phyloP scores from a whole-genome alignment of 2,888 invertebrate species.

The Melanotus villosus region DNA sequence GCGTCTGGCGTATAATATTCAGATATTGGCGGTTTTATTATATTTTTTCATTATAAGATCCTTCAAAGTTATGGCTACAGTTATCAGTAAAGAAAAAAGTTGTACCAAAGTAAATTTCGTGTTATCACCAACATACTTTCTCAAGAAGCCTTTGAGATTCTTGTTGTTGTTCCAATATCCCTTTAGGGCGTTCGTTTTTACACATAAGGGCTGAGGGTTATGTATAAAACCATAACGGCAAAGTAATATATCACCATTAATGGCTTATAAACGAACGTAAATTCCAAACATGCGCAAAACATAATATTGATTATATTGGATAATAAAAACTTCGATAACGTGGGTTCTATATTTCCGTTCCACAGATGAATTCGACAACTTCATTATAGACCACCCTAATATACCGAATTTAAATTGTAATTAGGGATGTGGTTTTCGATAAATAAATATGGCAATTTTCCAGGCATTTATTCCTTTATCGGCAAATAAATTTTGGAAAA shows the following conservation, averaged over 20 bases:
- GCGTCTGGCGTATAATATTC: too few relatives aligned
- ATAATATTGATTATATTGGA: conserved; percentile 39
- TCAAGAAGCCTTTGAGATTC: background rate
- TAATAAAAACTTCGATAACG: conserved; percentile 34
- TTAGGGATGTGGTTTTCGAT: background rate
- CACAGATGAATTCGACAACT: conserved; percentile 17
- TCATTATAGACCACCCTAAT: background rate
- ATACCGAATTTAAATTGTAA: background rate
- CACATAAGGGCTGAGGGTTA: conserved; percentile 19
- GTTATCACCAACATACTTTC: background rate
- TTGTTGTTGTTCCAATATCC: background rate
- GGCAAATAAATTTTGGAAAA: too few relatives aligned
- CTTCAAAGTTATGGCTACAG: too few relatives aligned
- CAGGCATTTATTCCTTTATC: too few relatives aligned
- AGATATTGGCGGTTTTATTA: too few relatives aligned
- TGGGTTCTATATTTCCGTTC: conserved; percentile 23
- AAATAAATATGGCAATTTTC: too few relatives aligned
- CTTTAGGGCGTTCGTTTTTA: conserved; percentile 25
- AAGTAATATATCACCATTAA: conserved; percentile 38
- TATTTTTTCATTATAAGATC: too few relatives aligned
- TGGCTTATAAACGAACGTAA: conserved; percentile 42
- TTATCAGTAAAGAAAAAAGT: too few relatives aligned
- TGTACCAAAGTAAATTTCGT: background rate
- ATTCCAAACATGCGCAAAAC: conserved; percentile 42
- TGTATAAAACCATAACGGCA: conserved; percentile 27